Evolutionary conservation across 2,113 vertebrate genomes (phyloP).

Genomic region (Phylloscopus trochiloides): DNA sequence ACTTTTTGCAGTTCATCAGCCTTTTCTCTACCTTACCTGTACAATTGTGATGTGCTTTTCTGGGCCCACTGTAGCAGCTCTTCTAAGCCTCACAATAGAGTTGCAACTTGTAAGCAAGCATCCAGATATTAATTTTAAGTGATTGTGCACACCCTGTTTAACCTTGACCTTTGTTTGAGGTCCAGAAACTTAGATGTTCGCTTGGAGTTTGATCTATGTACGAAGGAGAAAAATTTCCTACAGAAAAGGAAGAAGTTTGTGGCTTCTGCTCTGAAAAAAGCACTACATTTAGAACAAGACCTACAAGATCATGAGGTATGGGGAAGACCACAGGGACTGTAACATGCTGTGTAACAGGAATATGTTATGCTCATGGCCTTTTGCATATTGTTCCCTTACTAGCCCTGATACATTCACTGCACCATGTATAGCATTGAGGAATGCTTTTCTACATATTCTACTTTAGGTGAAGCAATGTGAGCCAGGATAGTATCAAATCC

Average conservation of each 20-base stretch:
- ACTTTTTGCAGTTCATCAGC: background rate
- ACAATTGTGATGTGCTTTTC: background rate
- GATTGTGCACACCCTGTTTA: background rate
- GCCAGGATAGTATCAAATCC: background rate
- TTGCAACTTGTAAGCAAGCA: background rate
- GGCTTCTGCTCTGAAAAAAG: conserved; percentile 72
- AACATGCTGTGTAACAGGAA: background rate
- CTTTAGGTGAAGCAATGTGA: background rate
- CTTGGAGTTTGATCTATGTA: conserved; percentile 76
- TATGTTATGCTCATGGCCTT: background rate
- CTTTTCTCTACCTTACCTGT: background rate
- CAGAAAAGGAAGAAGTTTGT: conserved; percentile 76
- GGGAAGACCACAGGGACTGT: background rate
- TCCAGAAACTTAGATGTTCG: conserved; percentile 71
- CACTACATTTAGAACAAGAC: conserved; percentile 67
- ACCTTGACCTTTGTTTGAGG: conserved; percentile 15
- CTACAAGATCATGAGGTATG: conserved; percentile 75
- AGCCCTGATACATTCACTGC: background rate
- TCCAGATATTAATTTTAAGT: background rate
- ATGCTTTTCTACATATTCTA: background rate
- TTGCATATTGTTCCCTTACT: background rate
- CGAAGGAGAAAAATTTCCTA: conserved; percentile 78
- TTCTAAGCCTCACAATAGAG: background rate
- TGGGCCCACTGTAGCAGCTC: background rate
- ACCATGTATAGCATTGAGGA: background rate